Base-by-base conservation (phyloP, 1,140 invertebrate genomes). In the Drosophila lini region DNA sequence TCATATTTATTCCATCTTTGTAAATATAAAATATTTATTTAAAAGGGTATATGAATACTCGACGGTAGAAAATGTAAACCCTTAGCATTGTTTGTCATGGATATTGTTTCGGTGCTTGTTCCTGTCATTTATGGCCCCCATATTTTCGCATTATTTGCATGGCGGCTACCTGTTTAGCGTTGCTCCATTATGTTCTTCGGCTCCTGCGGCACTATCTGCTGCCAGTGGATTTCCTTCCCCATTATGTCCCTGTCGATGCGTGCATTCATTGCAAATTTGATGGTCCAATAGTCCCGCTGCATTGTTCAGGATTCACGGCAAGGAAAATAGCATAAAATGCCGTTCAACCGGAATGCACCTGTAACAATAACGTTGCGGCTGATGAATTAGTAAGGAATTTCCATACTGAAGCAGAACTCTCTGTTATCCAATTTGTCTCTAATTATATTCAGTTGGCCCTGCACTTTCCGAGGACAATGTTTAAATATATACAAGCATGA, bases 101-200 rank as follows among this genome's bases (percentile, higher is more conserved):
- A 55, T 79, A 65, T 86, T 86, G 80, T 78, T 73, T 59, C n/a
- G 45, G 41, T 40, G 68, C 68, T 84, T 58, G 84, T 68, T 83
- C 78, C 65, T 83, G 80, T 71, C 84, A 89, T 80, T 80, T 78
- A 83, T 83, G 74, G 84, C 50, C 59, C 50, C 58, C 55, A 50
- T 15, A 86, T 78, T 88, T 78, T 57, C 63, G 80, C 68, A 75
- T 80, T 88, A 79, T 89, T 83, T 71, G 36, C 68, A 80, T 53
- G 44, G 22, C 25, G 36, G 41, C 38, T 77, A 74, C 80, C 74
- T 74, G 55, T 48, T 53, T 19, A 11, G 9, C 16, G 40, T 9
- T 45, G 38, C 44, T 55, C 42, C 15, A 36, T 31, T 34, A 19
- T 65, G 31, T 62, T 19, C 13, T 61, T 55, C 40, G 32, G 16